phyloP scores from a whole-genome alignment of 2,888 invertebrate genomes.

The Monochamus alternatus region DNA sequence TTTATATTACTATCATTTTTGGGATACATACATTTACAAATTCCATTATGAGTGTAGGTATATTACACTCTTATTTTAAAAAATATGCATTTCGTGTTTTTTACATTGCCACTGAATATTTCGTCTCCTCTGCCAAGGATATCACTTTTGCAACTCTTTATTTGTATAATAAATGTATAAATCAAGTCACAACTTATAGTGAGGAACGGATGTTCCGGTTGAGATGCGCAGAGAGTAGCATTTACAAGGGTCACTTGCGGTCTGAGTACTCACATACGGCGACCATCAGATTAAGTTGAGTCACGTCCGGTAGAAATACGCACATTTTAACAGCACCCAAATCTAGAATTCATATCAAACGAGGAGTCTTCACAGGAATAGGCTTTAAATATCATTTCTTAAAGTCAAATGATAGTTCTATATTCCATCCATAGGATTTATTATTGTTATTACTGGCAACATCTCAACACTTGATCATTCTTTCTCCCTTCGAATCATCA shows the following conservation, averaged over 20 bases:
- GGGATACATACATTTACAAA: too few relatives aligned
- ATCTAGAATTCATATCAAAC: conserved; percentile 35
- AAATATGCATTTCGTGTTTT: too few relatives aligned
- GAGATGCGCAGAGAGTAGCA: conserved; percentile 24
- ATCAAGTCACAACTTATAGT: conserved; percentile 17
- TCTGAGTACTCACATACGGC: conserved; percentile 15
- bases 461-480: too few relatives aligned
- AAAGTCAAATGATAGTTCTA: too few relatives aligned
- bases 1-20: too few relatives aligned
- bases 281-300: conserved; percentile 33
- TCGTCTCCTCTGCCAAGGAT: too few relatives aligned
- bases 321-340: conserved; percentile 38
- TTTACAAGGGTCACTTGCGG: conserved; percentile 33
- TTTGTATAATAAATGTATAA: neutral
- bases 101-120: too few relatives aligned
- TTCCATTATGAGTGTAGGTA: too few relatives aligned
- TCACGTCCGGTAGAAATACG: conserved; percentile 49
- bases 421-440: neutral
- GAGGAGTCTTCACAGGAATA: neutral
- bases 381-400: neutral
- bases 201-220: conserved; percentile 39
- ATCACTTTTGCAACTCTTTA: too few relatives aligned
- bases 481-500: too few relatives aligned
- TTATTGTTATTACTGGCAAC: too few relatives aligned
- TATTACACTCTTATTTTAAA: too few relatives aligned